Base-by-base conservation (phyloP, 2,797 vertebrate genomes). In the Alfaro cultratus region DNA sequence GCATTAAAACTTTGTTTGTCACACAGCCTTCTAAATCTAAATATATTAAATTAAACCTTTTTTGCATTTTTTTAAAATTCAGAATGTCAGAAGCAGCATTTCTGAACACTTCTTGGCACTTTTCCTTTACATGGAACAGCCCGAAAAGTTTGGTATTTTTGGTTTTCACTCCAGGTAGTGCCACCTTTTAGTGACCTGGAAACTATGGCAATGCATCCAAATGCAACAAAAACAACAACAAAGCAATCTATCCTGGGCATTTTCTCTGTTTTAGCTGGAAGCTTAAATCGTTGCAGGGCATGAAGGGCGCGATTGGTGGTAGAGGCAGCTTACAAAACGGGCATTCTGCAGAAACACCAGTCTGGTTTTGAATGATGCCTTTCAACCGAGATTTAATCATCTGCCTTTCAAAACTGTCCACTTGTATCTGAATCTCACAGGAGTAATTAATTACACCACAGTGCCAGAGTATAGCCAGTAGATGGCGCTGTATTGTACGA, bases 1-100 rank as follows among this genome's bases (percentile, higher is more conserved):
- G 74, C 72, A 76, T 75, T 45, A 55, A 83, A 26, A 55, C 47
- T 13, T 51, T 1, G 2, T 12, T 36, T 39, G 71, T n/a, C 71
- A 49, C 71, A 10, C 31, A 73, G 18, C 39, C 15, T 10, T 31
- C 11, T 2, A 47, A 46, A n/a, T 26, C 4, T 6, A 74, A 53
- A 18, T 47, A 51, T 47, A 23, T 41, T 7, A 51, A n/a, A 45
- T 70, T 45, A 12, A 11, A 45, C 2, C 0, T 70, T 70, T 43
- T 45, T 41, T n/a, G 26, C 21, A 39, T 23, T 21, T 68, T 9
- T 41, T 68, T 41, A 6, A 36, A 21, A 21, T 64, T 64, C 21
- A 41, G 5, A 12, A 26, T 43, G 3, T 67, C 34, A 26, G 18
- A 67, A 39, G 64, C 64, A 41, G 11, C 41, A 29, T 70, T 43